Percentiles rank a stretch among this genome's conserved stretches.
Evolutionary conservation across 1,140 invertebrate species (phyloP).

Genomic region (Pomacea maculata): DNA sequence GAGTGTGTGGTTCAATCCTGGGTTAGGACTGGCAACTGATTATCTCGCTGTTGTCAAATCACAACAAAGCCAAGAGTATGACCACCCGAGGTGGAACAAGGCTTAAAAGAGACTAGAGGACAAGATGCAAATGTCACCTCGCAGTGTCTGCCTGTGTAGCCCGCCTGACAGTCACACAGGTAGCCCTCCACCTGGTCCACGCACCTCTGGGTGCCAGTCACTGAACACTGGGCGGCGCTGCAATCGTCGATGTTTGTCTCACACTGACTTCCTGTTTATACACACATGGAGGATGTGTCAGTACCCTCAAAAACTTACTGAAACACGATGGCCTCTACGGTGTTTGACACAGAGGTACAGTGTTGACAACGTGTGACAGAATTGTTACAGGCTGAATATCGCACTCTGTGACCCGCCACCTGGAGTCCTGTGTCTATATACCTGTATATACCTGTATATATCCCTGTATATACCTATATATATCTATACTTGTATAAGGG

Average conservation of each 20-base stretch:
- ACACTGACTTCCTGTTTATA: constrained; percentile 21
- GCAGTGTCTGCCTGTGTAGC: constrained; percentile 43
- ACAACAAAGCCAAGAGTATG: too few relatives aligned
- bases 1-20: too few relatives aligned
- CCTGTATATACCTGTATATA: background rate
- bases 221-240: constrained; percentile 76
- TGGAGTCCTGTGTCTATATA: background rate
- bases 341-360: background rate
- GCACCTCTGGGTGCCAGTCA: constrained; percentile 69
- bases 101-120: too few relatives aligned
- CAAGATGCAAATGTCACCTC: constrained; percentile 23
- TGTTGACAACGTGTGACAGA: too few relatives aligned
- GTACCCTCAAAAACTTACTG: background rate
- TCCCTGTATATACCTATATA: too few relatives aligned
- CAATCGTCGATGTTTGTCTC: constrained; percentile 42
- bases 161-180: constrained; percentile 38
- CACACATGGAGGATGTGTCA: background rate
- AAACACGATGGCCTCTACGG: background rate
- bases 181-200: constrained; percentile 28
- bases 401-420: too few relatives aligned
- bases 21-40: too few relatives aligned
- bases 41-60: too few relatives aligned
- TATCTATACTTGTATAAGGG: background rate
- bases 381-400: too few relatives aligned
- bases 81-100: too few relatives aligned